These are phyloP conservation scores for Cloeon dipterum DNA, from an alignment of 2,888 invertebrate genomes.

Conservation along the genomic window DNA sequence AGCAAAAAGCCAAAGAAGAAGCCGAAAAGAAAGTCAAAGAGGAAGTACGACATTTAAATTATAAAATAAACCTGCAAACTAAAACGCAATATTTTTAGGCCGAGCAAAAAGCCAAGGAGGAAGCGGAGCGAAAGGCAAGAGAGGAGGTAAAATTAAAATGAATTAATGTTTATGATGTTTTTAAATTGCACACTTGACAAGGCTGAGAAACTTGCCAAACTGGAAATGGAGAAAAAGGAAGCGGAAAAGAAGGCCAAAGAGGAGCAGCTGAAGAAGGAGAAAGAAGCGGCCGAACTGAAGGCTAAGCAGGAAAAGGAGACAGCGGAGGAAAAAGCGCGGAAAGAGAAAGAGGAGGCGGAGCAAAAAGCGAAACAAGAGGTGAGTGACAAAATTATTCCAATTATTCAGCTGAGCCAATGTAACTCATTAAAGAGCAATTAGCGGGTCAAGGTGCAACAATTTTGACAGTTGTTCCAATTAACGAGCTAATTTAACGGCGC, in stretches of 20 bases:
- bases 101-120: slow-evolving; percentile 13
- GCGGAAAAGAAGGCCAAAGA: slow-evolving; percentile 9
- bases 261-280: slow-evolving; percentile 8
- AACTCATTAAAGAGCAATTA: no score
- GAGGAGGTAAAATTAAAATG: slow-evolving; percentile 5
- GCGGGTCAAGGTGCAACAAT: no score
- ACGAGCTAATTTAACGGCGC: no score
- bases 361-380: no score
- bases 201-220: no score
- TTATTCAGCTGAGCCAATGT: no score
- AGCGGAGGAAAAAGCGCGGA: not conserved
- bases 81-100: no score
- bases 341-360: not conserved
- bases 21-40: slow-evolving; percentile 6
- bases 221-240: slow-evolving; percentile 6
- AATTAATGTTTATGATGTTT: no score
- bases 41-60: slow-evolving; percentile 13
- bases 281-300: slow-evolving; percentile 8
- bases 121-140: slow-evolving; percentile 4
- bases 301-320: slow-evolving; percentile 2
- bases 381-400: no score
- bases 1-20: not conserved
- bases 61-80: no score
- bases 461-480: no score
- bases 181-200: no score